Base-by-base conservation (phyloP, 1,140 invertebrate species). In the Drosophila dunni region DNA sequence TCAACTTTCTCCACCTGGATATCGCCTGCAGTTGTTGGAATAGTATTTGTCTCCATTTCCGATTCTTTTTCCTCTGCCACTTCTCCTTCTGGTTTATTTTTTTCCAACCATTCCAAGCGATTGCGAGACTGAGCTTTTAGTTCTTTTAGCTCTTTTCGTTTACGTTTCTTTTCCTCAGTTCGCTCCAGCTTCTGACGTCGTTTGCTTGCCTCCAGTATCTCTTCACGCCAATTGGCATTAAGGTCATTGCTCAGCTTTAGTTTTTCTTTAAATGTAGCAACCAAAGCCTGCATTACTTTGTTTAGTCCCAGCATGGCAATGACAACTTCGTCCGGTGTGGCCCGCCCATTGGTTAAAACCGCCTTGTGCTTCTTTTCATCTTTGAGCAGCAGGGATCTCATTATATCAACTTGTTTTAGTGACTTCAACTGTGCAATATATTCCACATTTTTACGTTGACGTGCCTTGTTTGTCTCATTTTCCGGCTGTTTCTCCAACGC, bases 171-270 rank as follows among this genome's bases (percentile, higher is more conserved):
- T 15, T 81, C 68, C 13, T 92, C 84, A 0, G 79, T 90, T 11
- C 76, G 70, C 11, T 79, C 48, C 0, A 79, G 51, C 70, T 91
- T 92, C 3, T 54, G 64, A 9, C 71, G 74, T 0, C 84, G 71
- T 57, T 90, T 92, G 66, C 89, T 92, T 5, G 75, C 67, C 62
- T 91, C 79, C 48, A 80, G 64, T 40, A 93, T 75, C 10, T 82
- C 78, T 3, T 79, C 63, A 8, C 79, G 73, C 91, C 91, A 92
- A 17, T 53, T 54, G 17, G 76, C 66, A 56, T 81, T 40, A 6
- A 38, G 60, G 11, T 72, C 67, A 6, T 40, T 68, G 17, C 53
- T 60, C 1, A 92, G 48, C 17, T 78, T 53, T 3, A 92, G 50
- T 6, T 66, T 20, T 6, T 58, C n/a, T 11, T 72, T 62, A 45